Evolutionary conservation across 1,140 invertebrate genomes (phyloP), one percentile per base, ranked within the genome.

Genomic region (Lordiphosa clarofinis): DNA sequence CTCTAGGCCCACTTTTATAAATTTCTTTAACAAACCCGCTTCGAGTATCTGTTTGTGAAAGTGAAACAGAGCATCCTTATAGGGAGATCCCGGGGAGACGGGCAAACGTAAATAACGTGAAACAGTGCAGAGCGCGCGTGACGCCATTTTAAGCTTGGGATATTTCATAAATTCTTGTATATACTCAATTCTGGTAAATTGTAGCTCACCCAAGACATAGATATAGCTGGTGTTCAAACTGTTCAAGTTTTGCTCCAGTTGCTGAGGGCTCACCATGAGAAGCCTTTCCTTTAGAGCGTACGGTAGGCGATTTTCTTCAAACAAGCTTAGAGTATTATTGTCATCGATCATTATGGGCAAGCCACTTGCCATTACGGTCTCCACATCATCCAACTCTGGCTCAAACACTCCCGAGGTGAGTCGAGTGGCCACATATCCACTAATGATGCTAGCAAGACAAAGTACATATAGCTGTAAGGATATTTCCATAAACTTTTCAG

Each of bases 281-380:
- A 73, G 10, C 1, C 38, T 49, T 36, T 56, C 50, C 1, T 37
- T 11, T 3, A 67, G 10, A 0, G 10, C 11, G 0, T 35, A 36
- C 0, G 62, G 62, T 42, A 72, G 1, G 0, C 31, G 6, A 10
- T 67, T 13, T 0, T 56, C n/a, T 0, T 28, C 10, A 9, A 73
- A 68, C 0, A 33, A 6, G 0, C 4, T 1, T 10, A 3, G 3
- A 0, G 40, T 4, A 1, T 12, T 0, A 0, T 21, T 9, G 24
- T 68, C 49, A 1, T 4, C 2, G 3, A 53, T 21, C 35, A 68
- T 21, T n/a, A 73, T 73, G 1, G 35, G 49, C 0, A 73, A 33
- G 1, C 54, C 53, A 58, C 62, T 73, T 1, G 28, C 33, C 7
- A 13, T 33, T 6, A 73, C 4, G 0, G 49, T 9, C 4, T 49